Conservation (phyloP, 2,888 invertebrate species). For the Sympetrum striolatum region DNA sequence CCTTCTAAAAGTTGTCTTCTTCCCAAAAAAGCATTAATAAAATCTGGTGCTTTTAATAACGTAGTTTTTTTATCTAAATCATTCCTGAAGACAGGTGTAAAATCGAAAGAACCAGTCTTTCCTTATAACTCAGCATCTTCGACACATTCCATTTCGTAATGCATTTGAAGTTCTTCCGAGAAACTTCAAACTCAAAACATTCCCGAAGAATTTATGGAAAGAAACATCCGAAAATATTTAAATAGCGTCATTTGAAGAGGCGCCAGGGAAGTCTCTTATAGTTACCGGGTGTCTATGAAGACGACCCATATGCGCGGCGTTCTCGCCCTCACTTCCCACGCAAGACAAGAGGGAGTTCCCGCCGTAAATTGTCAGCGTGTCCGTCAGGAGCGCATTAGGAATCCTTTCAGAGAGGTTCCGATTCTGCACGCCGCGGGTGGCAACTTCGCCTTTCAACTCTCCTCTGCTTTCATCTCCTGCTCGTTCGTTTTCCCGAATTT, state of each 20-base stretch:
- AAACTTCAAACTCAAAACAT: neutral
- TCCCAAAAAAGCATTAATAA: no score
- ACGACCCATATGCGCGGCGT: neutral
- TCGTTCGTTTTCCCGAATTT: neutral
- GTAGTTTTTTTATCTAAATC: no score
- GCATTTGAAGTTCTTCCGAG: neutral
- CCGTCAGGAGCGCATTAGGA: neutral
- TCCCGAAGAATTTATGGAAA: neutral
- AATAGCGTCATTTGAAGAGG: neutral
- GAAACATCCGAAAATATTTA: neutral
- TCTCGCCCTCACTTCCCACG: neutral
- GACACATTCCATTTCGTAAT: no score
- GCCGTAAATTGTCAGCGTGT: neutral
- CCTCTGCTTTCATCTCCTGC: neutral
- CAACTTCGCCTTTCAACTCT: neutral
- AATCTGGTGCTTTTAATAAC: no score
- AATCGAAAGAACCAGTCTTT: no score
- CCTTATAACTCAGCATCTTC: no score
- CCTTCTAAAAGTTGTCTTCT: no score
- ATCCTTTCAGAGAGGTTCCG: neutral
- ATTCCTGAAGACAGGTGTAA: no score
- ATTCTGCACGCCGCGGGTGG: slow-evolving; percentile 20
- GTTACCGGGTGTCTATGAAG: neutral
- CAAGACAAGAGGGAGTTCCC: neutral
- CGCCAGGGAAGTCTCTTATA: neutral